Evolutionary conservation across 2,113 vertebrate species (phyloP).

Genomic region (Elaphurus davidianus): DNA sequence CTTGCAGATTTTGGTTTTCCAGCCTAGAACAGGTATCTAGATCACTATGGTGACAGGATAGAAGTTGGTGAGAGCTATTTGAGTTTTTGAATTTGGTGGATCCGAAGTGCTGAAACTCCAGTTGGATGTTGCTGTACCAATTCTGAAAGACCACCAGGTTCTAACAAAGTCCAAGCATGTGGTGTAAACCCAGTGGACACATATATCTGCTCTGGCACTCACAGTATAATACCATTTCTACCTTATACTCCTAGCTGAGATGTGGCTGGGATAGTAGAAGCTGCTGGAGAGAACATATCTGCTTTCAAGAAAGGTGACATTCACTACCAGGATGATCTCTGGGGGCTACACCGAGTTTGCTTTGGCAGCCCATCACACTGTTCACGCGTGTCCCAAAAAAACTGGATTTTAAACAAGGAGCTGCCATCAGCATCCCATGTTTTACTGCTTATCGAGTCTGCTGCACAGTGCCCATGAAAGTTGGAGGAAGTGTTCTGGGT

Average conservation of each 20-base stretch:
- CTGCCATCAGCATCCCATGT: not conserved
- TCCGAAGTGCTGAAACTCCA: not conserved
- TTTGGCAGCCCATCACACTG: not conserved
- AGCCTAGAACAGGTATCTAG: not conserved
- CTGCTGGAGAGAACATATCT: not conserved
- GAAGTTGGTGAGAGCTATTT: not conserved
- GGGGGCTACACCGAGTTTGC: rapidly evolving
- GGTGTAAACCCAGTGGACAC: rapidly evolving
- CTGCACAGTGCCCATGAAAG: not conserved
- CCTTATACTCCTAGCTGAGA: not conserved
- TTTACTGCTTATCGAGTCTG: not conserved
- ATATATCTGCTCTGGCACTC: not conserved
- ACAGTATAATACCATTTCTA: not conserved
- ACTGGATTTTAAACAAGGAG: not conserved
- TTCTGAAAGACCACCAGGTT: not conserved
- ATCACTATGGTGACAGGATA: not conserved
- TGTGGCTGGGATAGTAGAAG: not conserved
- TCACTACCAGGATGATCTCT: not conserved
- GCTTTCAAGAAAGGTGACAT: not conserved
- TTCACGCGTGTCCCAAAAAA: rapidly evolving
- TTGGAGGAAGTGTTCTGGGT: not conserved
- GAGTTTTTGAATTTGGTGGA: not conserved
- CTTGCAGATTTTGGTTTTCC: not conserved
- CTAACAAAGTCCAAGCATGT: not conserved
- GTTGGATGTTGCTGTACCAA: not conserved